These are phyloP conservation scores for Sylvilagus bachmani DNA, from an alignment of 2,113 vertebrate species.

Conservation along the genomic window DNA sequence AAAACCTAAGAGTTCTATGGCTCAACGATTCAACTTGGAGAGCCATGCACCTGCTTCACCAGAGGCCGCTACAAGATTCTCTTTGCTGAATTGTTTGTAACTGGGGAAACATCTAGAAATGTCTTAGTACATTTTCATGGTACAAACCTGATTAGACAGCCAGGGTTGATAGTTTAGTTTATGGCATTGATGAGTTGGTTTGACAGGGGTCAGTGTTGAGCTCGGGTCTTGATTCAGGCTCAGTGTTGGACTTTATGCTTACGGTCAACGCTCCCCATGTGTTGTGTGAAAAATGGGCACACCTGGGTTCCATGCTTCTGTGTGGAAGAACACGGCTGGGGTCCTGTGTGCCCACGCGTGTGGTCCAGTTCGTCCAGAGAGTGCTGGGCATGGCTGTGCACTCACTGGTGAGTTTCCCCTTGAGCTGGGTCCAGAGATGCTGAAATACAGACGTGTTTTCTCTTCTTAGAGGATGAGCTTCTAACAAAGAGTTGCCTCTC, in stretches of 20 bases:
- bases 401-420: not conserved
- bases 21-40: too few species aligned
- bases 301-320: too few species aligned
- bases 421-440: not conserved
- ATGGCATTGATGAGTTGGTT: constrained; percentile 41
- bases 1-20: not conserved
- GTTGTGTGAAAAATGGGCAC: not conserved
- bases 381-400: not conserved
- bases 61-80: too few species aligned
- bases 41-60: too few species aligned
- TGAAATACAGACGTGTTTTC: not conserved
- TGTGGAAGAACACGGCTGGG: not conserved
- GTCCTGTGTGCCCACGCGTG: not conserved
- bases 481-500: not conserved
- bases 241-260: not conserved
- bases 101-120: too few species aligned
- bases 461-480: not conserved
- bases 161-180: constrained; percentile 13
- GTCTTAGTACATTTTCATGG: constrained; percentile 15
- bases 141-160: constrained; percentile 22
- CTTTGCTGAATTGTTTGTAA: too few species aligned
- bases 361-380: not conserved
- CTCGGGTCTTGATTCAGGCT: not conserved
- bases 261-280: too few species aligned
- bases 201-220: not conserved